Conservation (phyloP, 1,140 invertebrate species). For the Drosophila orena region DNA sequence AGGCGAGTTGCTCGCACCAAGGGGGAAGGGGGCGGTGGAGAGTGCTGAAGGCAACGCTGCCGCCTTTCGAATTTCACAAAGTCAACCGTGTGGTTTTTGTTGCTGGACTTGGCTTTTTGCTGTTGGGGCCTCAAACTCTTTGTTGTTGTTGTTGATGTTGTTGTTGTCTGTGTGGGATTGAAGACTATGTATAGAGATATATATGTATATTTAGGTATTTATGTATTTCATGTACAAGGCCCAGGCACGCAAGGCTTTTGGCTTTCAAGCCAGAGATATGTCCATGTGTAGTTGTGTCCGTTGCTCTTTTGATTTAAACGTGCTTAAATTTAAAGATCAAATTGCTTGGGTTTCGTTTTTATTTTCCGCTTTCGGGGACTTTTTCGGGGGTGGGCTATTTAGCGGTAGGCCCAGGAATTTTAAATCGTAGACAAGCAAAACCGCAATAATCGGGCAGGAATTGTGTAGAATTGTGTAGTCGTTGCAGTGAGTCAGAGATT, state of each 20-base stretch:
- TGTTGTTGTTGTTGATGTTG: conserved; percentile 57
- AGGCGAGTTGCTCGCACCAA: conserved; percentile 16
- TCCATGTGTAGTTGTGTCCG: conserved; percentile 45
- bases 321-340: conserved; percentile 83
- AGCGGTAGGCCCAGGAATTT: conserved; percentile 65
- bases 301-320: conserved; percentile 81
- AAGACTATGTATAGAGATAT: conserved; percentile 47
- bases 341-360: conserved; percentile 59
- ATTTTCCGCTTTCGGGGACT: conserved; percentile 16
- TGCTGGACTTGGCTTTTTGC: conserved; percentile 53
- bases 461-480: conserved; percentile 10
- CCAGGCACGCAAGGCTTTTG: conserved; percentile 57
- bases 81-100: conserved; percentile 63
- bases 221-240: conserved; percentile 50
- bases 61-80: conserved; percentile 82
- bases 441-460: conserved; percentile 49
- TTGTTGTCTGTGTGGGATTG: conserved; percentile 66
- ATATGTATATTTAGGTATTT: conserved; percentile 17
- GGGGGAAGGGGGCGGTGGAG: background rate
- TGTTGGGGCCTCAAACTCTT: conserved; percentile 40
- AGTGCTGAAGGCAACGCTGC: conserved; percentile 56
- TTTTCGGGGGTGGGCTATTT: conserved; percentile 19
- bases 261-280: conserved; percentile 38
- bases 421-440: conserved; percentile 64
- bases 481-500: conserved; percentile 59